Evolutionary conservation across 2,888 invertebrate species (phyloP), one percentile per base, ranked within the genome.

Genomic region (Drosophila lacicola): DNA sequence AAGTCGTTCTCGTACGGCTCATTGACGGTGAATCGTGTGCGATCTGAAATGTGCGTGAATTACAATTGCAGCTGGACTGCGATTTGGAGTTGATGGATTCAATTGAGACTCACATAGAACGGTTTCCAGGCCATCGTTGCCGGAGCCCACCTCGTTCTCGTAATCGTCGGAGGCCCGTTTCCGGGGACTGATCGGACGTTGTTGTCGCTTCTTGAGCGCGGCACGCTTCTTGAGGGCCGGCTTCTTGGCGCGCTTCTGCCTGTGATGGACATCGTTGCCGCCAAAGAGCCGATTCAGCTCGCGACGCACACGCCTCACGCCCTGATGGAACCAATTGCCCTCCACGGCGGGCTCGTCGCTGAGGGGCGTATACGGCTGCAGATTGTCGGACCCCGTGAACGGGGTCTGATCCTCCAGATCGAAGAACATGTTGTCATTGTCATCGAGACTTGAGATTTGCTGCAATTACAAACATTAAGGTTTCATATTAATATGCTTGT

Each of bases 261-360:
- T 49, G 13, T 47, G 42, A 10, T 69, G 50, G 21, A 25, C 45
- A n/a, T 69, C 79, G 6, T 64, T 63, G 36, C 67, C 78, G 14
- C 91, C 90, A 42, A 91, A 90, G 3, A 91, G 46, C 1, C 90
- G 87, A 0, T 74, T 81, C 14, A 92, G 72, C 34, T 91, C 90
- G 21, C 91, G 90, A 13, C 91, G 90, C 11, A 92, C 91, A 1
- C 91, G 89, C 17, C 83, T 85, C 2, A 91, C 88, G 36, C 91
- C 76, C 44, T 87, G 78, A 63, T 77, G 60, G 42, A 91, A 78
- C 92, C 92, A 91, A 39, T 83, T 82, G 64, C 73, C 83, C n/a
- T 73, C 69, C 37, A 58, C 49, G 25, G 55, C 34, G 0, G 39
- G 29, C 1, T 79, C 79, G 9, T 81, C 76, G 11, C 79, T 68